Conservation (phyloP, 2,113 vertebrate species). For the Mesembrinibis cayennensis region DNA sequence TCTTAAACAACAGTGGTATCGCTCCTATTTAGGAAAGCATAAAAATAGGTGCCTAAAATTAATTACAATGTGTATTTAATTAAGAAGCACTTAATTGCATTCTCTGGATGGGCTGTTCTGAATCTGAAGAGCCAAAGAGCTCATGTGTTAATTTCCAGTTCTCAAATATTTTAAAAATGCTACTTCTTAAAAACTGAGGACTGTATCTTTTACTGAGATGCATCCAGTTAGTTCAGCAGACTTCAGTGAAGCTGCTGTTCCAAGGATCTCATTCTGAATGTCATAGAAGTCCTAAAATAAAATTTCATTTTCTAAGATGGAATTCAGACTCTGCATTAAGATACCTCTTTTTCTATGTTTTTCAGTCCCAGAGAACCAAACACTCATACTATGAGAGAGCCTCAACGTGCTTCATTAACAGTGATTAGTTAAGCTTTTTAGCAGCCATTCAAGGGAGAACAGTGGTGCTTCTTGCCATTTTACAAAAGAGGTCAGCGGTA, state of each 20-base stretch:
- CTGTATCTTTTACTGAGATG: not conserved
- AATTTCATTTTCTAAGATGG: not conserved
- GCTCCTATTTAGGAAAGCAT: not conserved
- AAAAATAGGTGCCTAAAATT: not conserved
- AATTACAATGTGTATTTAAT: not conserved
- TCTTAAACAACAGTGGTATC: not conserved
- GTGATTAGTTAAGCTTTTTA: conserved; percentile 30
- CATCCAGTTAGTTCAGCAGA: not conserved
- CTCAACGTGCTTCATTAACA: not conserved
- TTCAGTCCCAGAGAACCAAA: not conserved
- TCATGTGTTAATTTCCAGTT: not conserved
- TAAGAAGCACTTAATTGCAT: not conserved
- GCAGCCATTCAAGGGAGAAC: not conserved
- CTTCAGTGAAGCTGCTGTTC: not conserved
- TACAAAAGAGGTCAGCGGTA: not conserved
- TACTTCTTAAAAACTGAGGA: not conserved
- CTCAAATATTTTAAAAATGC: not conserved
- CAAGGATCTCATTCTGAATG: not conserved
- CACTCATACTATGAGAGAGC: not conserved
- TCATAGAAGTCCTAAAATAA: not conserved
- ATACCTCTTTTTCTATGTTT: not conserved
- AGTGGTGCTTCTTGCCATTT: not conserved
- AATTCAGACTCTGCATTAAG: not conserved
- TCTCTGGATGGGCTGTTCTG: not conserved
- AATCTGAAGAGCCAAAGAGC: not conserved